Percentiles rank a stretch among this genome's conserved stretches.
Conservation (phyloP, 2,113 vertebrate species). For the Astur gentilis region DNA sequence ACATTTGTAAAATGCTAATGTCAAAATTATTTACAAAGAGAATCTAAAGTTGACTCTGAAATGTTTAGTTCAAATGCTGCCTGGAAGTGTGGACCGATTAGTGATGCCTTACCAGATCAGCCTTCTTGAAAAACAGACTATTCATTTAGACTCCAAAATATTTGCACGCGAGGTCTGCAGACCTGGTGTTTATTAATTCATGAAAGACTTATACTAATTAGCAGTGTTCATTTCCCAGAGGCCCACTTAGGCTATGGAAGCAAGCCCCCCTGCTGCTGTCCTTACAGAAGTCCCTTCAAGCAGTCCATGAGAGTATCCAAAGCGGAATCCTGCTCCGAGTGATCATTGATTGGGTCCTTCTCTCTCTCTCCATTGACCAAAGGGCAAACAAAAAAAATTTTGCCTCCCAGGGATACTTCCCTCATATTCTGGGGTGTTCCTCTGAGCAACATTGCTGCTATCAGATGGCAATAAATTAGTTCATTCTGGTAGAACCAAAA, state of each 20-base stretch:
- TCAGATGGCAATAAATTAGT: not conserved
- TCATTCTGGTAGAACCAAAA: not conserved
- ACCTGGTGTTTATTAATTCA: not conserved
- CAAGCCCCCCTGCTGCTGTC: not conserved
- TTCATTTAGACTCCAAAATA: not conserved
- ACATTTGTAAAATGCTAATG: not conserved
- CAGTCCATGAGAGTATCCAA: not conserved
- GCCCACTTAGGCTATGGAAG: not conserved
- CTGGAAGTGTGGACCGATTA: not conserved
- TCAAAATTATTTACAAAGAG: not conserved
- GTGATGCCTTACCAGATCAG: not conserved
- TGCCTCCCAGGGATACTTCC: not conserved
- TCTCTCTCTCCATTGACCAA: not conserved
- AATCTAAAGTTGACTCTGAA: not conserved
- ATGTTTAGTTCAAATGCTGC: not conserved
- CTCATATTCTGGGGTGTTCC: not conserved
- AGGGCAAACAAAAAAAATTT: not conserved
- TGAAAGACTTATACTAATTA: not conserved
- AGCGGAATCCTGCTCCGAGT: not conserved
- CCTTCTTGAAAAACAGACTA: not conserved
- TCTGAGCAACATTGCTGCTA: not conserved
- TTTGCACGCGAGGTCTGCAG: not conserved
- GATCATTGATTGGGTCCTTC: fast-evolving
- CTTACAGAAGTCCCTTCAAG: not conserved
- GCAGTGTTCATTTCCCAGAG: not conserved